phyloP scores from a whole-genome alignment of 2,113 vertebrate species.

The Ciconia stormi region DNA sequence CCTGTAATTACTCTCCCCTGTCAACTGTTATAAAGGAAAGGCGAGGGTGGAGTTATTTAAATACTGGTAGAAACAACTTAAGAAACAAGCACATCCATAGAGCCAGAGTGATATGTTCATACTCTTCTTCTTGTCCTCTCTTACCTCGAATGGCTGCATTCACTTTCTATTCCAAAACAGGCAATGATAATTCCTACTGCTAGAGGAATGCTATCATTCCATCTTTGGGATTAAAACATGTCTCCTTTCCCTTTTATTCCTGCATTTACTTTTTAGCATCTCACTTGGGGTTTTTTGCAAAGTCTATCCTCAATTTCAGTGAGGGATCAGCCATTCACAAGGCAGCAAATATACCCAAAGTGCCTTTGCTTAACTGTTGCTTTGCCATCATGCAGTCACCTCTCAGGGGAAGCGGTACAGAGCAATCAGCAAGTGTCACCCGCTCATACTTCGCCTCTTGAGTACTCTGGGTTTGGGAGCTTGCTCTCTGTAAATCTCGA shows the following conservation, averaged over 20 bases:
- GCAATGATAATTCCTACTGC: not conserved
- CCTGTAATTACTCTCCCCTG: not conserved
- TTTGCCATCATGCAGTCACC: not conserved
- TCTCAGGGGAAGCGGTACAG: not conserved
- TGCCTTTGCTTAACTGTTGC: not conserved
- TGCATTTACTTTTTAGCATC: not conserved
- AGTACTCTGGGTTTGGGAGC: not conserved
- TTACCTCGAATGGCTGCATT: rapidly evolving
- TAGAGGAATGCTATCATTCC: not conserved
- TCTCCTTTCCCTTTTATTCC: not conserved
- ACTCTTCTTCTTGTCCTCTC: not conserved
- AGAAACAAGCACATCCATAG: not conserved
- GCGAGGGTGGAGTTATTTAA: not conserved
- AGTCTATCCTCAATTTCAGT: not conserved
- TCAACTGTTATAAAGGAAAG: not conserved
- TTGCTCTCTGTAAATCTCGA: not conserved
- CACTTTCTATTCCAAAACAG: not conserved
- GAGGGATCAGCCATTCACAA: not conserved
- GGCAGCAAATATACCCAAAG: not conserved
- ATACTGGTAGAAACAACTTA: not conserved
- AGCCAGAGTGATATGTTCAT: not conserved
- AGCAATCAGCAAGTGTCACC: not conserved
- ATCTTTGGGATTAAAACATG: not conserved
- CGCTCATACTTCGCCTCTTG: not conserved
- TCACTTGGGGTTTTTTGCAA: not conserved